phyloP scores from a whole-genome alignment of 2,113 vertebrate genomes.

The Lepus europaeus region DNA sequence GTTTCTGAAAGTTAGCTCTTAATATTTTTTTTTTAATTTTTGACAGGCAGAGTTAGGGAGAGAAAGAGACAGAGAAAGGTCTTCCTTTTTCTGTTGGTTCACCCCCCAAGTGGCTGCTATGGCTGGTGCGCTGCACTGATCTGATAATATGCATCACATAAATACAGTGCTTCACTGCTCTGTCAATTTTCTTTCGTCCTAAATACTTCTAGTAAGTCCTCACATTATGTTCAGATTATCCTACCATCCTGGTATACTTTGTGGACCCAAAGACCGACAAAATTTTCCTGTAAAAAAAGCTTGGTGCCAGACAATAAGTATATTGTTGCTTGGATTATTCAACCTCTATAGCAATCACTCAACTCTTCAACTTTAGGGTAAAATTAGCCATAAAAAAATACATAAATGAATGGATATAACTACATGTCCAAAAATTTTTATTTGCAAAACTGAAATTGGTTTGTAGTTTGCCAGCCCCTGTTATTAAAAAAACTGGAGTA shows the following conservation, averaged over 20 bases:
- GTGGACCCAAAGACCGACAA: neutral
- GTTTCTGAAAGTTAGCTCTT: constrained; percentile 21
- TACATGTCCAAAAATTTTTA: neutral
- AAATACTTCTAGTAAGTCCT: neutral
- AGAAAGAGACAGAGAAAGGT: too few relatives aligned
- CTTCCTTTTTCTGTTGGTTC: too few relatives aligned
- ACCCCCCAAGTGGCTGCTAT: too few relatives aligned
- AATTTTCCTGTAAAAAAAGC: neutral
- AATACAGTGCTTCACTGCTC: neutral
- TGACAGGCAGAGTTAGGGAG: too few relatives aligned
- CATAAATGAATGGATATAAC: neutral
- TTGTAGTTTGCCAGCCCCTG: neutral
- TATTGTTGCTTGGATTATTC: neutral
- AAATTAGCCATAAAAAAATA: neutral
- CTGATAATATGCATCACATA: neutral
- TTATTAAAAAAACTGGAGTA: neutral
- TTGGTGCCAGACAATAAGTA: neutral
- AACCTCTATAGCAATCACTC: neutral
- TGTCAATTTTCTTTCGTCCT: neutral
- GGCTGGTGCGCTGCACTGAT: too few relatives aligned
- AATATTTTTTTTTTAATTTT: too few relatives aligned
- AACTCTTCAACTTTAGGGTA: neutral
- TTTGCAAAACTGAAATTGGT: neutral
- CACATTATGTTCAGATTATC: constrained; percentile 16
- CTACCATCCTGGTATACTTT: neutral